These are phyloP conservation scores for Villa cingulata DNA, from an alignment of 2,888 invertebrate genomes.

Conservation along the genomic window DNA sequence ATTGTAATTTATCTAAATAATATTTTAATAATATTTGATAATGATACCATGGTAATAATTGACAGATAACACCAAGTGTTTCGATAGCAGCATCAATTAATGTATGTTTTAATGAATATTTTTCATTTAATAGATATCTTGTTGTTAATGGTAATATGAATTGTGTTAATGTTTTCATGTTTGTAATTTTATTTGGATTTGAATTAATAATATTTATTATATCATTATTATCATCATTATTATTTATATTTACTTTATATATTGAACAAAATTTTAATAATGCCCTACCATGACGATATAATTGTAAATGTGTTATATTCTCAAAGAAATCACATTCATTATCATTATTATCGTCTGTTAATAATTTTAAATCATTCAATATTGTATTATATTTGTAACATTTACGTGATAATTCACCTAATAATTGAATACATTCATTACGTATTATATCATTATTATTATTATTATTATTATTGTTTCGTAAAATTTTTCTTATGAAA, in stretches of 20 bases:
- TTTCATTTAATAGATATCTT: slow-evolving; percentile 64
- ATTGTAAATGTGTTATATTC: slow-evolving; percentile 77
- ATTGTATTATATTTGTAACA: slow-evolving; percentile 57
- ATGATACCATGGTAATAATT: slow-evolving; percentile 74
- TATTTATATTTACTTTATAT: slow-evolving; percentile 40
- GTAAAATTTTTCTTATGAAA: slow-evolving; percentile 58
- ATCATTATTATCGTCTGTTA: slow-evolving; percentile 49
- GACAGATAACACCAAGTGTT: slow-evolving; percentile 60
- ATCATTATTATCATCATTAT: slow-evolving; percentile 30
- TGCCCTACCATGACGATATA: slow-evolving; percentile 74
- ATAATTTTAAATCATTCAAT: slow-evolving; percentile 51
- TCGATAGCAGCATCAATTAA: slow-evolving; percentile 77
- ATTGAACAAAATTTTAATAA: slow-evolving; percentile 58
- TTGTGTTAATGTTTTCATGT: slow-evolving; percentile 52
- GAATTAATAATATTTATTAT: too few species aligned
- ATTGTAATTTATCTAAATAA: slow-evolving; percentile 63
- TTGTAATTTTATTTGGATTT: slow-evolving; percentile 34
- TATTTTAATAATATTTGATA: slow-evolving; percentile 70
- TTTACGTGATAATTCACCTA: slow-evolving; percentile 63
- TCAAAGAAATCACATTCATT: slow-evolving; percentile 88
- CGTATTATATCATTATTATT: slow-evolving; percentile 54
- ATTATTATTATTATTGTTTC: slow-evolving; percentile 22
- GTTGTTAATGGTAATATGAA: slow-evolving; percentile 76
- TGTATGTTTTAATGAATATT: slow-evolving; percentile 61
- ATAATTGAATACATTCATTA: slow-evolving; percentile 63